A percentile compares a stretch with the other conserved stretches of the same genome.
These are phyloP conservation scores for Apodemia zela DNA, from an alignment of 2,888 invertebrate species.

Conservation along the genomic window DNA sequence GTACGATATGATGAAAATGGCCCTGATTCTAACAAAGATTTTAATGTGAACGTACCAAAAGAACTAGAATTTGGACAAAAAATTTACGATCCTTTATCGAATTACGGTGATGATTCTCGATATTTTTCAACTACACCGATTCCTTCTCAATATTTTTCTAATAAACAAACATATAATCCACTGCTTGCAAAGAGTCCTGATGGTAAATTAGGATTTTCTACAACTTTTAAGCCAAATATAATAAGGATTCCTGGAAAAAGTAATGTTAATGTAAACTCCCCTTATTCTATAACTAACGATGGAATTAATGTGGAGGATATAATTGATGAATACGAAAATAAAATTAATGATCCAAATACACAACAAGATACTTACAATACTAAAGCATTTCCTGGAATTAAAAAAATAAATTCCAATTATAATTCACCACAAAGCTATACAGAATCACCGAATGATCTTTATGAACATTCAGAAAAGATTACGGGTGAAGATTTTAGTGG, in stretches of 20 bases:
- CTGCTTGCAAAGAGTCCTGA: not conserved
- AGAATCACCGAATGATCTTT: not conserved
- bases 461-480: conserved; percentile 24
- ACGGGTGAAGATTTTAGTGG: conserved; percentile 62
- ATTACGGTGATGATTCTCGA: conserved; percentile 7
- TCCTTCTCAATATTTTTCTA: conserved; percentile 26
- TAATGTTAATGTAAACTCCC: not conserved
- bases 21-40: not conserved
- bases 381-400: not conserved
- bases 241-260: not conserved
- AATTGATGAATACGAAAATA: not conserved
- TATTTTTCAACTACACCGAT: conserved; percentile 35
- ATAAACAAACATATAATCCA: not conserved
- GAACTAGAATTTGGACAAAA: not conserved
- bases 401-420: not conserved
- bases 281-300: not conserved
- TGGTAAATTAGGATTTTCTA: not conserved
- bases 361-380: not conserved
- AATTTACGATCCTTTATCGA: not conserved
- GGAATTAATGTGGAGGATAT: not conserved
- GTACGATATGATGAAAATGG: not conserved
- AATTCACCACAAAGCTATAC: not conserved
- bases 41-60: not conserved
- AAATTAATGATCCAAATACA: not conserved
- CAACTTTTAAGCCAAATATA: not conserved